Evolutionary conservation across 2,113 vertebrate genomes (phyloP), one percentile per base, ranked within the genome.

Genomic region (Pseudois nayaur): DNA sequence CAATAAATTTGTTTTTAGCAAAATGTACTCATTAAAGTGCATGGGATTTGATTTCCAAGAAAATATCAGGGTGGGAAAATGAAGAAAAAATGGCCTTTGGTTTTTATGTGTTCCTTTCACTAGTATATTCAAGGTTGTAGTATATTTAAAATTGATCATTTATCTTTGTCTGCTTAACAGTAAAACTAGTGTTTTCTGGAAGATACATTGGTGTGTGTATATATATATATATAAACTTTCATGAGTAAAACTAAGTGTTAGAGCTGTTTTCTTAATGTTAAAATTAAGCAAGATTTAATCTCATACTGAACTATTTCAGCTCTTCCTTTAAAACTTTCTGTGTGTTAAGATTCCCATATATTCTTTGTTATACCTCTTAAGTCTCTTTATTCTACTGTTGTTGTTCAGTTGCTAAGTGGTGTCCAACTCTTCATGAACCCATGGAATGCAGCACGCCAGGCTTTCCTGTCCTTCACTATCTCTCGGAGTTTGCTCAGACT

Each of bases 21-120:
- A 84, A 89, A 90, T 21, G 12, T 89, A 5, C 59, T 74, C 33
- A 79, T 84, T 91, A 97, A 94, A 59, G 31, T 95, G 45, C 52
- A 92, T 89, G 25, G 50, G 15, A 96, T 97, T 95, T 97, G 59
- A 93, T 88, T 96, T 91, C 76, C 16, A 91, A 96, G 55, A 88
- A 91, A 88, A 33, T 78, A 52, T 7, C 27, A 85, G 36, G 60
- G 31, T 78, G 81, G 7, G 6, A 96, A 81, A 95, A 74, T 64
- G 33, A 64, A 89, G 78, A 82, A 91, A 94, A 97, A 92, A 85
- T 59, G 17, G 2, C 23, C 48, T 95, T 88, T 86, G 54, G 43
- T 93, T 95, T 95, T 96, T 88, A 43, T 84, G 15, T 95, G 33
- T 84, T 55, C 23, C 40, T 96, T 89, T 95, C 78, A 93, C 79